These are phyloP conservation scores for Notocelia uddmanniana DNA, from an alignment of 2,888 invertebrate species.

Conservation along the genomic window DNA sequence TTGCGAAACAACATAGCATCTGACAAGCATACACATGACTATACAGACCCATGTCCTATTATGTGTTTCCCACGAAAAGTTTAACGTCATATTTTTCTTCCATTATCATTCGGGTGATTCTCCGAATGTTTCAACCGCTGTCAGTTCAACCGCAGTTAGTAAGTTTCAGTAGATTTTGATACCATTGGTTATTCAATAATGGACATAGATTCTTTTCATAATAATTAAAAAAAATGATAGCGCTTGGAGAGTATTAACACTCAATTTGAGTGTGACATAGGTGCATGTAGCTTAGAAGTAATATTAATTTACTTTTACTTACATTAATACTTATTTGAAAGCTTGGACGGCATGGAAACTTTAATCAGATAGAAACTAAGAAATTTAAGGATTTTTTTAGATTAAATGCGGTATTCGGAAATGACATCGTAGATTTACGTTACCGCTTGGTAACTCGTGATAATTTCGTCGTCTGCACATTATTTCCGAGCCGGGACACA, in stretches of 20 bases:
- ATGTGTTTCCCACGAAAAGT: background rate
- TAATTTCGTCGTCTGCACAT: slow-evolving; percentile 14
- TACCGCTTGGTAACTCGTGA: slow-evolving; percentile 20
- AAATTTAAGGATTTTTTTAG: background rate
- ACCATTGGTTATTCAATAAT: background rate
- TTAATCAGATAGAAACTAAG: background rate
- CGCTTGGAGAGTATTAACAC: too few relatives aligned
- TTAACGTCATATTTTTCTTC: background rate
- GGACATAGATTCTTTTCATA: too few relatives aligned
- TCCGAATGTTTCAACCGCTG: background rate
- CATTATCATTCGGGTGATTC: background rate
- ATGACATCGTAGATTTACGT: background rate
- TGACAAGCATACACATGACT: background rate
- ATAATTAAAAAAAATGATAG: too few relatives aligned
- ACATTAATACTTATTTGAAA: too few relatives aligned
- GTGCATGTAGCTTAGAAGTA: too few relatives aligned
- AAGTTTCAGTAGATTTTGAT: background rate
- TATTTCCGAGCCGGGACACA: slow-evolving; percentile 26
- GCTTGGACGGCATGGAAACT: too few relatives aligned
- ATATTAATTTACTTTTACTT: too few relatives aligned
- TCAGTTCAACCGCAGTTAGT: background rate
- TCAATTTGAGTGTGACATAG: too few relatives aligned
- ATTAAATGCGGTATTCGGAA: background rate
- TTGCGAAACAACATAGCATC: slow-evolving; percentile 9
- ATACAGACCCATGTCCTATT: background rate